Evolutionary conservation across 2,888 invertebrate genomes (phyloP).

Genomic region (Ceriagrion tenellum): DNA sequence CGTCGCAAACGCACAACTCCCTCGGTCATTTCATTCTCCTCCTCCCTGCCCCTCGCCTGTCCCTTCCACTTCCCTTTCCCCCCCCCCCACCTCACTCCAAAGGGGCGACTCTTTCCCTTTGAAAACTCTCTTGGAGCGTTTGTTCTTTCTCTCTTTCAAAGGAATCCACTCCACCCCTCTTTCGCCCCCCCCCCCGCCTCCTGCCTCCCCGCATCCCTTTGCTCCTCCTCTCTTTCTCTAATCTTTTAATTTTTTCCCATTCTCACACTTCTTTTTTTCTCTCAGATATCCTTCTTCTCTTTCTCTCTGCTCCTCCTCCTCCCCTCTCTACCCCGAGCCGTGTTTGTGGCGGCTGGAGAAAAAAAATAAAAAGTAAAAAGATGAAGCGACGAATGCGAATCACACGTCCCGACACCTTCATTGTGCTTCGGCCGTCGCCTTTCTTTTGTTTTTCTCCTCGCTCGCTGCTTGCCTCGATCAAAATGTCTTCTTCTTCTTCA

Average conservation of each 20-base stretch:
- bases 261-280: conserved; percentile 72
- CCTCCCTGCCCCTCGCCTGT: conserved; percentile 69
- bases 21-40: conserved; percentile 53
- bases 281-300: conserved; percentile 74
- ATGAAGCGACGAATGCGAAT: background rate
- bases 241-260: conserved; percentile 53
- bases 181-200: too few species aligned
- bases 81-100: conserved; percentile 68
- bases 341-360: too few species aligned
- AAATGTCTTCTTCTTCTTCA: conserved; percentile 18
- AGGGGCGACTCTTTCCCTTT: conserved; percentile 32
- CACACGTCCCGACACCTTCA: conserved; percentile 49
- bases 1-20: background rate
- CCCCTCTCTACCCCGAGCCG: background rate
- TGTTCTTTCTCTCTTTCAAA: background rate
- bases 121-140: background rate
- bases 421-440: conserved; percentile 24
- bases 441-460: conserved; percentile 16
- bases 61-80: conserved; percentile 60
- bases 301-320: background rate
- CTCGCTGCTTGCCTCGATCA: background rate
- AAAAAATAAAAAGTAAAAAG: background rate
- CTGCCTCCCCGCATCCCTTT: too few species aligned
- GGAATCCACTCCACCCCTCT: background rate
- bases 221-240: conserved; percentile 56